Conservation (phyloP, 30 jellyfish, hydroid and myxozoan species). For the Sanderia malayensis region DNA sequence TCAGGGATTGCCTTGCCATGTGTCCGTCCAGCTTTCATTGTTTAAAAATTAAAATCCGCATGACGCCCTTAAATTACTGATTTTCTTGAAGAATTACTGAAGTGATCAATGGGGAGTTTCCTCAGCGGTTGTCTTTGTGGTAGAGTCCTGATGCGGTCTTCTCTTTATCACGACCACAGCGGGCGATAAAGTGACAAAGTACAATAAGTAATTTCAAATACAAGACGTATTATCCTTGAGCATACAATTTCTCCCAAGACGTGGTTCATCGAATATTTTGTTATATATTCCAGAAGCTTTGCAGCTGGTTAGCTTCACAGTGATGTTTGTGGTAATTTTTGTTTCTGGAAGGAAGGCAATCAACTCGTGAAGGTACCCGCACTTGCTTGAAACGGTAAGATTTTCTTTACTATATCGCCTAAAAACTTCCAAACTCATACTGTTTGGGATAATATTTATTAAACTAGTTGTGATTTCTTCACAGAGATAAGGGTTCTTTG, state of each 20-base stretch:
- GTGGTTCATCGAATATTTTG: background rate
- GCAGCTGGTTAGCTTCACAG: constrained; percentile 4
- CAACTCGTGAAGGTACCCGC: too few relatives aligned
- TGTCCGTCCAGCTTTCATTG: too few relatives aligned
- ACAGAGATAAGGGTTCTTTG: too few relatives aligned
- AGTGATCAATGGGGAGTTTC: constrained; percentile 14
- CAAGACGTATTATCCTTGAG: background rate
- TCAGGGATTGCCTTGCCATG: too few relatives aligned
- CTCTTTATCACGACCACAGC: constrained; percentile 2
- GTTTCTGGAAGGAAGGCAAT: too few relatives aligned
- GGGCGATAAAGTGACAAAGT: background rate
- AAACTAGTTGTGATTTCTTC: too few relatives aligned
- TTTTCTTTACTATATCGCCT: too few relatives aligned
- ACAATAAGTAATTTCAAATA: background rate
- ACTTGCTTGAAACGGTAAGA: too few relatives aligned
- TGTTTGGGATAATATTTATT: too few relatives aligned
- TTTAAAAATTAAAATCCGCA: background rate
- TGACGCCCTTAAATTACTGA: constrained; percentile 20
- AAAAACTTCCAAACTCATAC: too few relatives aligned
- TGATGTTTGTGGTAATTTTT: too few relatives aligned
- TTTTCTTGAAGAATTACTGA: too few relatives aligned
- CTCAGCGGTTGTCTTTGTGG: constrained; percentile 51
- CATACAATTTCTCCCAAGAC: background rate
- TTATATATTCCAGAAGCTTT: background rate
- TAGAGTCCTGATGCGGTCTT: constrained; percentile 12